phyloP scores from a whole-genome alignment of 2,797 vertebrate species.

The Antennarius maculatus region DNA sequence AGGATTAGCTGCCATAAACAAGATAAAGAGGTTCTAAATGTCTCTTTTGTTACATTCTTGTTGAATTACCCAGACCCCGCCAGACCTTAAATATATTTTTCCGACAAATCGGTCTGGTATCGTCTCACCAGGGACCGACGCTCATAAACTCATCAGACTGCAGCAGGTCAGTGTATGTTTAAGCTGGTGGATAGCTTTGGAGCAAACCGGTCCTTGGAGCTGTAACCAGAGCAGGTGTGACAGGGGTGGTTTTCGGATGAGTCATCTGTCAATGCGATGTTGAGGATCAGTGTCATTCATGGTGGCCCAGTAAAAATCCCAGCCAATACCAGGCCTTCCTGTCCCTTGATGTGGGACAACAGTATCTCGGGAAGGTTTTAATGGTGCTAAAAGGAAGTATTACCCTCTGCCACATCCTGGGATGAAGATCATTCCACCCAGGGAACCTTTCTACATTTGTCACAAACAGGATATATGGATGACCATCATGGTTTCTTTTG shows the following conservation, averaged over 20 bases:
- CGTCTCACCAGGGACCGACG: neutral
- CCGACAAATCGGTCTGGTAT: conserved; percentile 37
- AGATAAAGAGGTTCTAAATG: too few species aligned
- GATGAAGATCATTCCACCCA: conserved; percentile 17
- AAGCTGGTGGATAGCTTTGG: conserved; percentile 43
- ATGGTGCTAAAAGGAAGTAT: conserved; percentile 11
- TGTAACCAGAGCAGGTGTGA: conserved; percentile 64
- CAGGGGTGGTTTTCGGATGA: conserved; percentile 30
- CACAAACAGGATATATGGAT: conserved; percentile 19
- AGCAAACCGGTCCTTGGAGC: conserved; percentile 36
- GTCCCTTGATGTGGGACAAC: conserved; percentile 34
- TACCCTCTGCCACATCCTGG: conserved; percentile 32
- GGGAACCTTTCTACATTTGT: conserved; percentile 22
- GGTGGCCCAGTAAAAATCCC: conserved; percentile 48
- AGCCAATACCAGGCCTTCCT: conserved; percentile 39
- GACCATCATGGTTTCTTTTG: conserved; percentile 20
- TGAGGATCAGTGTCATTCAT: conserved; percentile 35
- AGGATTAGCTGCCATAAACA: too few species aligned
- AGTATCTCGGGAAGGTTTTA: conserved; percentile 12
- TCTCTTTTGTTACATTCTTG: too few species aligned
- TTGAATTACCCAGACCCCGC: too few species aligned
- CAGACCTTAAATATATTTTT: too few species aligned
- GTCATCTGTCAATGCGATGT: conserved; percentile 6
- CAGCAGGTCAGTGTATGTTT: conserved; percentile 40
- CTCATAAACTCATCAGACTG: conserved; percentile 29